Conservation (phyloP, 1,140 invertebrate species). For the Gerris buenoi region DNA sequence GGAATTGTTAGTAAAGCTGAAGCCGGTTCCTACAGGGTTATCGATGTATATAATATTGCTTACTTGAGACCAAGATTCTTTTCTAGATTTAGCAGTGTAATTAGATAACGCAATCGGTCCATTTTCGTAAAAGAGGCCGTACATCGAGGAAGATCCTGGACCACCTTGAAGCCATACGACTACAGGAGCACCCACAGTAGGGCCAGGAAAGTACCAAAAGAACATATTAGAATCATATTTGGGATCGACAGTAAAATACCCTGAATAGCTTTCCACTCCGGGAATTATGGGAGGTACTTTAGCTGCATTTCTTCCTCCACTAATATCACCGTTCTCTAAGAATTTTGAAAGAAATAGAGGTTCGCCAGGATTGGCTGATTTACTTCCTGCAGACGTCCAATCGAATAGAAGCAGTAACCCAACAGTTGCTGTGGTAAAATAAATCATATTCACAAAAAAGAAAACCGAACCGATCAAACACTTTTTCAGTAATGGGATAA, state of each 20-base stretch:
- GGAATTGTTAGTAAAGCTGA: constrained; percentile 15
- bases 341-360: constrained; percentile 18
- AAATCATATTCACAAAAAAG: no score
- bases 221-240: constrained; percentile 50
- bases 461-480: no score
- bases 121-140: constrained; percentile 66
- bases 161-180: constrained; percentile 75
- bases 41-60: constrained; percentile 72
- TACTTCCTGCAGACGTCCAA: no score
- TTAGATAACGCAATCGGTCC: constrained; percentile 26
- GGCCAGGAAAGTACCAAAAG: constrained; percentile 61
- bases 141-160: constrained; percentile 63
- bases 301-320: constrained; percentile 11
- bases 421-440: no score
- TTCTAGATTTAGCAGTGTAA: constrained; percentile 40
- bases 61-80: constrained; percentile 32
- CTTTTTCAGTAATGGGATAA: no score
- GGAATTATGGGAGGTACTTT: constrained; percentile 7
- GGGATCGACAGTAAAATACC: constrained; percentile 54
- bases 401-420: no score
- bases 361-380: constrained; percentile 9
- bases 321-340: constrained; percentile 11
- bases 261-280: constrained; percentile 34
- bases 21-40: constrained; percentile 33
- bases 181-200: constrained; percentile 34